Conservation (phyloP, 2,888 invertebrate species). For the Ophion costatus region DNA sequence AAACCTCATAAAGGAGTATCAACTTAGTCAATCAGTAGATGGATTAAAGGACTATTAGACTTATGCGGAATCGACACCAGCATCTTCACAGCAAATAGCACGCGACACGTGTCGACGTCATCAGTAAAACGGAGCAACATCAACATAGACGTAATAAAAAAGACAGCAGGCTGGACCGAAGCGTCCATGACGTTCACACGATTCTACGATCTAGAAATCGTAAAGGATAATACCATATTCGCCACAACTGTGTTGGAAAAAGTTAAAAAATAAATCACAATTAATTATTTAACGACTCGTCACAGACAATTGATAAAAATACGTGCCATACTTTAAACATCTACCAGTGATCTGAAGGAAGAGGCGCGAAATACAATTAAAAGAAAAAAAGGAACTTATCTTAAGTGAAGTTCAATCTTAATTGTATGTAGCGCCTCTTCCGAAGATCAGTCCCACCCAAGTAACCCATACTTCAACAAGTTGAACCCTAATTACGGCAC, state of each 20-base stretch:
- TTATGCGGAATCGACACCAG: conserved; percentile 12
- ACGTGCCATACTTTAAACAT: conserved; percentile 38
- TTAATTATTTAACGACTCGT: conserved; percentile 11
- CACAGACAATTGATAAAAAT: conserved; percentile 23
- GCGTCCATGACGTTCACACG: background rate
- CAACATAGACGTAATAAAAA: conserved; percentile 10
- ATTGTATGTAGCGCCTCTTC: conserved; percentile 62
- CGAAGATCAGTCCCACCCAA: conserved; percentile 58
- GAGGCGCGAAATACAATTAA: conserved; percentile 61
- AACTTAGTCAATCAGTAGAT: conserved; percentile 26
- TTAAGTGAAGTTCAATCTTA: conserved; percentile 59
- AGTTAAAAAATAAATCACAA: background rate
- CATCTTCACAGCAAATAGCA: conserved; percentile 22
- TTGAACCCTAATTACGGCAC: conserved; percentile 18
- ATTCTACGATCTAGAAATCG: conserved; percentile 20
- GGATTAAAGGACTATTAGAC: conserved; percentile 18
- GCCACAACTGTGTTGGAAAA: conserved; percentile 16
- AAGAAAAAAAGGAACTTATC: conserved; percentile 63
- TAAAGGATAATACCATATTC: conserved; percentile 11
- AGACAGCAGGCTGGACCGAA: conserved; percentile 31
- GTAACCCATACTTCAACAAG: conserved; percentile 18
- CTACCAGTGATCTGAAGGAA: conserved; percentile 53
- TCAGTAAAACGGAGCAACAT: conserved; percentile 2
- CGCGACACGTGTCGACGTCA: conserved; percentile 25
- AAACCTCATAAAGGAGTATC: conserved; percentile 19